Conservation (phyloP, 2,797 vertebrate genomes). For the Valencia hispanica region DNA sequence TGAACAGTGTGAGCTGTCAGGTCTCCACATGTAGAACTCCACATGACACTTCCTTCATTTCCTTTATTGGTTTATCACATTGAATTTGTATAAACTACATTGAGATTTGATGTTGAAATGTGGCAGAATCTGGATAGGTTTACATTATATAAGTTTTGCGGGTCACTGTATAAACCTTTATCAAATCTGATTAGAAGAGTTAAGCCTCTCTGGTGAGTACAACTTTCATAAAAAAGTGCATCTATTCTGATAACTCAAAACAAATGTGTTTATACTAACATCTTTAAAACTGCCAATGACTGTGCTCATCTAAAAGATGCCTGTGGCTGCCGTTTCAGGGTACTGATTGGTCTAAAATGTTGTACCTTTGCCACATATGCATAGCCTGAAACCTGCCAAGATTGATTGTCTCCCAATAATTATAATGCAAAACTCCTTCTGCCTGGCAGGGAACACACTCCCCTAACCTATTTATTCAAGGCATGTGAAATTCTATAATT, state of each 20-base stretch:
- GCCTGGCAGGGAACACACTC: neutral
- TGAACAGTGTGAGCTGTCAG: too few relatives aligned
- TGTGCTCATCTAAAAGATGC: neutral
- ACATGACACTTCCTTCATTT: neutral
- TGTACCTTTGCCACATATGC: neutral
- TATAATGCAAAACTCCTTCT: neutral
- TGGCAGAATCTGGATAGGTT: neutral
- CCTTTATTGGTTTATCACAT: neutral
- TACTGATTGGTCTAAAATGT: neutral
- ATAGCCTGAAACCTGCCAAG: neutral
- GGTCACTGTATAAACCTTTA: too few relatives aligned
- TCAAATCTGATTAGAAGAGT: neutral
- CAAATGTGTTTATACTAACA: neutral
- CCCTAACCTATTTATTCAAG: neutral
- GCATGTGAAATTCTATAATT: slow-evolving; percentile 9
- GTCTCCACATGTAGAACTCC: too few relatives aligned
- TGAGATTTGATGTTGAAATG: neutral
- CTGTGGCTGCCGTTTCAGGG: neutral
- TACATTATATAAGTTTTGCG: neutral
- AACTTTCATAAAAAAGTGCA: neutral
- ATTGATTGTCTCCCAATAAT: slow-evolving; percentile 5
- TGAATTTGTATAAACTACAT: neutral
- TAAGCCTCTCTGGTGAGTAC: neutral
- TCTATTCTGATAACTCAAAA: neutral
- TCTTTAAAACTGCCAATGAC: neutral